phyloP scores from a whole-genome alignment of 2,888 invertebrate genomes.

The Labia minor region DNA sequence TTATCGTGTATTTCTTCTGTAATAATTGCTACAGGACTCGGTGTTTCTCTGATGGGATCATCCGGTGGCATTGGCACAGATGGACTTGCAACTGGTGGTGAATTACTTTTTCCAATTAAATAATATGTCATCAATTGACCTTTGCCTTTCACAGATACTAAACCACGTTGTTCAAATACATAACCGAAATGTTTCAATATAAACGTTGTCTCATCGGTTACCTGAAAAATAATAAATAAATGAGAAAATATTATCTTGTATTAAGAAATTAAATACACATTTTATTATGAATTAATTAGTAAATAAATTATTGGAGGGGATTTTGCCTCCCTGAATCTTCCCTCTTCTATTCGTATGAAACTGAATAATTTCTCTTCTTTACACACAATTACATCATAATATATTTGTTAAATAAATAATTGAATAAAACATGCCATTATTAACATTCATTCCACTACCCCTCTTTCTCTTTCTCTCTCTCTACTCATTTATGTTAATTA shows the following conservation, averaged over 20 bases:
- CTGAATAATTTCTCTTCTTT: no score
- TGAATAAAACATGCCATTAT: no score
- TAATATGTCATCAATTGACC: conserved; percentile 94
- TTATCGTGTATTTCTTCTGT: background rate
- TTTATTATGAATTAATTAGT: background rate
- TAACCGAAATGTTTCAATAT: conserved; percentile 84
- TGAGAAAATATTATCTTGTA: no score
- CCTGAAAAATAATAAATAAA: conserved; percentile 49
- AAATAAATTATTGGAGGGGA: background rate
- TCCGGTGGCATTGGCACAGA: conserved; percentile 17
- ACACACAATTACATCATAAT: no score
- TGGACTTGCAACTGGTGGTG: conserved; percentile 16
- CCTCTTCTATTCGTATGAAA: no score
- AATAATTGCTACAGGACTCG: background rate
- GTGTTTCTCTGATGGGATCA: background rate
- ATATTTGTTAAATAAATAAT: no score
- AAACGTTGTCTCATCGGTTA: conserved; percentile 86
- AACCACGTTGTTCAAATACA: conserved; percentile 84
- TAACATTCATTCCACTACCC: no score
- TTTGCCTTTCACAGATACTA: conserved; percentile 94
- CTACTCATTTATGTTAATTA: no score
- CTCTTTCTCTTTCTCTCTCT: no score
- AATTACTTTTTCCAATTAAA: conserved; percentile 45
- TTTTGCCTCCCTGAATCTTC: background rate
- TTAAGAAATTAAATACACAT: conserved; percentile 17